A percentile compares a stretch with the other conserved stretches of the same genome.
phyloP scores from a whole-genome alignment of 2,797 vertebrate species.

The Pseudochirops cupreus region DNA sequence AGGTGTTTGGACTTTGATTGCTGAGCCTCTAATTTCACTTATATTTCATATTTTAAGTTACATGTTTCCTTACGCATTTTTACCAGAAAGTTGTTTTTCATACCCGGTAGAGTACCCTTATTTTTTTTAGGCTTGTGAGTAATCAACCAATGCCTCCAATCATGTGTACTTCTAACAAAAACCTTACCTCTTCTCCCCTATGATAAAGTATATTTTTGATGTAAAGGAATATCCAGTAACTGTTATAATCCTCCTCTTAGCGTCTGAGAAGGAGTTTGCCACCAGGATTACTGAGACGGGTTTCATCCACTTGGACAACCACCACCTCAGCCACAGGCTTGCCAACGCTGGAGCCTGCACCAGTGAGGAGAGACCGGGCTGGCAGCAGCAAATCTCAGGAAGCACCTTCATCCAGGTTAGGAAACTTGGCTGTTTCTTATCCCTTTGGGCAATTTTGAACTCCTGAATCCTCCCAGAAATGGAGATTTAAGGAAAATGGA shows the following conservation, averaged over 20 bases:
- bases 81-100: conserved; percentile 4
- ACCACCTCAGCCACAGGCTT: conserved; percentile 98
- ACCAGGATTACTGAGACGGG: conserved; percentile 92
- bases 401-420: conserved; percentile 91
- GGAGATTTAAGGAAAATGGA: neutral
- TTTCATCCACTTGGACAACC: conserved; percentile 98
- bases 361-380: conserved; percentile 94
- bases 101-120: neutral
- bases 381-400: conserved; percentile 96
- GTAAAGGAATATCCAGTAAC: conserved; percentile 19
- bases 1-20: neutral
- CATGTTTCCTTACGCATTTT: neutral
- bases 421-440: neutral
- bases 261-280: conserved; percentile 95
- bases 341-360: conserved; percentile 96
- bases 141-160: neutral
- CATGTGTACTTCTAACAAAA: conserved; percentile 22
- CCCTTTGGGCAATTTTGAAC: neutral
- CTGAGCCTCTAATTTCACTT: neutral
- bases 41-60: neutral
- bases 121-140: neutral
- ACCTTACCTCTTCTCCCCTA: neutral
- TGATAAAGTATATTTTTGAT: neutral
- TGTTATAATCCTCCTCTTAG: conserved; percentile 79
- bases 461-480: neutral